Percentiles rank a stretch among this genome's conserved stretches.
phyloP scores from a whole-genome alignment of 2,113 vertebrate species.

The Suricata suricatta region DNA sequence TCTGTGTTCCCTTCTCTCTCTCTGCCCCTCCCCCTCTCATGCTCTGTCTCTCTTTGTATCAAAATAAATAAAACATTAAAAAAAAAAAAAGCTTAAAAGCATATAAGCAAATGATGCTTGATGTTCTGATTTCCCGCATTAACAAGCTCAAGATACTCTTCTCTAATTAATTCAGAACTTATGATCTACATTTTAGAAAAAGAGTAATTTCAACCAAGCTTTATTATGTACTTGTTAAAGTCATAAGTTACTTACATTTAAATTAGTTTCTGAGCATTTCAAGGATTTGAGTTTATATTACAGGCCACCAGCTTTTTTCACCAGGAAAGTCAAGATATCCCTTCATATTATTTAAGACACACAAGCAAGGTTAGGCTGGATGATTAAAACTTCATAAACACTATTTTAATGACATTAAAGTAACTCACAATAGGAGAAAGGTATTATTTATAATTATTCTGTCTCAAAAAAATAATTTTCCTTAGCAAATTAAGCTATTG shows the following conservation, averaged over 20 bases:
- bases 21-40: too few species aligned
- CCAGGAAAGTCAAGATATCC: background rate
- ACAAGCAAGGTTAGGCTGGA: background rate
- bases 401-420: conserved; percentile 24
- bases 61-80: too few species aligned
- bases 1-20: too few species aligned
- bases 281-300: background rate
- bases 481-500: background rate
- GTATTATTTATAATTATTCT: conserved; percentile 23
- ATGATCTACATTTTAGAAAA: conserved; percentile 1
- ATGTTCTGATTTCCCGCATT: background rate
- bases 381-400: background rate
- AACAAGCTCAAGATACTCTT: background rate
- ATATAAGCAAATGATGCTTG: background rate
- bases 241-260: background rate
- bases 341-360: background rate
- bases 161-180: background rate
- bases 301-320: background rate
- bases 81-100: background rate
- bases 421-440: background rate
- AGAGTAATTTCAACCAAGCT: background rate
- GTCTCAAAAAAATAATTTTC: background rate
- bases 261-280: background rate
- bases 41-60: too few species aligned
- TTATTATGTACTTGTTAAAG: background rate